Conservation (phyloP, 2,797 vertebrate species). For the Ammospiza maritima region DNA sequence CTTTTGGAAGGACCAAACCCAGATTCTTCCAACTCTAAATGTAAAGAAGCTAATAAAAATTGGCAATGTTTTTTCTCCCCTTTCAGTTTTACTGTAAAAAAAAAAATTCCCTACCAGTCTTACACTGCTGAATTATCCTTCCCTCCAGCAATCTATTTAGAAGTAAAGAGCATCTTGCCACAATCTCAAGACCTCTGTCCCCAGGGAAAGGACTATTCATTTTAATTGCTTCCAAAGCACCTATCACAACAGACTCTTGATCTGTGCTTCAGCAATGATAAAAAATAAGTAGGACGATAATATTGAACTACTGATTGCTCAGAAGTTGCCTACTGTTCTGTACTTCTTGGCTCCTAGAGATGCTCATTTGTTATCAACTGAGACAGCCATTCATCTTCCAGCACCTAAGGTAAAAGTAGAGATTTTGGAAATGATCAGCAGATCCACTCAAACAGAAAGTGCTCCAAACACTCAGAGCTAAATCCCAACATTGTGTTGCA, state of each 20-base stretch:
- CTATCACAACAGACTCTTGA: slow-evolving; percentile 1
- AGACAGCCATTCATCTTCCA: neutral
- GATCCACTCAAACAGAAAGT: neutral
- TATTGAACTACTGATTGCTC: neutral
- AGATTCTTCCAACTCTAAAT: slow-evolving; percentile 16
- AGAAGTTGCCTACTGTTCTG: neutral
- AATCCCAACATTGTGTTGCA: neutral
- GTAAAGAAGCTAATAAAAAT: neutral
- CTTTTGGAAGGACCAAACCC: slow-evolving; percentile 44
- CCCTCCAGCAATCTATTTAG: slow-evolving; percentile 47
- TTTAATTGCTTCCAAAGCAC: slow-evolving; percentile 63
- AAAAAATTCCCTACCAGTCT: neutral
- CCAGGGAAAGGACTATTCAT: slow-evolving; percentile 30
- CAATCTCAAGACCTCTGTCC: slow-evolving; percentile 17
- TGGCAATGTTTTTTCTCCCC: neutral
- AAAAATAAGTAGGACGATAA: neutral
- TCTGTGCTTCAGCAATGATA: neutral
- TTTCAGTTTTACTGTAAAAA: slow-evolving; percentile 1
- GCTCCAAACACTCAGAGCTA: neutral
- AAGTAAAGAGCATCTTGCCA: slow-evolving; percentile 32
- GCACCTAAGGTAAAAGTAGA: neutral
- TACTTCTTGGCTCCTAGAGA: neutral
- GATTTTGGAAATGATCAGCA: neutral
- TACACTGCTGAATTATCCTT: slow-evolving; percentile 14
- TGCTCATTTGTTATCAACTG: neutral